Percentiles rank a stretch among this genome's conserved stretches.
These are phyloP conservation scores for Lacanobia wlatinum DNA, from an alignment of 2,888 invertebrate genomes.

Conservation along the genomic window DNA sequence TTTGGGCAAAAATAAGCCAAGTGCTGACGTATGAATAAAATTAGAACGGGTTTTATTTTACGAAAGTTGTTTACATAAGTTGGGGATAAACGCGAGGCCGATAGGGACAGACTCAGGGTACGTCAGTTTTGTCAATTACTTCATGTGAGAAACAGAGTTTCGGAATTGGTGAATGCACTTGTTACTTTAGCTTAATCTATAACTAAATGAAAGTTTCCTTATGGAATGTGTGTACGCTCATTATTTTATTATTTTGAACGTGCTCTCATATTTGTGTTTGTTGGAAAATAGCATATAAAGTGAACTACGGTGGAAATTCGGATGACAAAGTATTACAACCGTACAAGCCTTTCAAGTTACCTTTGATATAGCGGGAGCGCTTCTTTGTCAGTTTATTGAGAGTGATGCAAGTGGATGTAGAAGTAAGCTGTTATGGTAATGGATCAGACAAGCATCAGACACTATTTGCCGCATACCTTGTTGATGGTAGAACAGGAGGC, in stretches of 20 bases:
- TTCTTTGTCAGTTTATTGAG: slow-evolving; percentile 18
- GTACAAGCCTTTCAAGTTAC: not conserved
- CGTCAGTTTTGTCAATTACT: slow-evolving; percentile 59
- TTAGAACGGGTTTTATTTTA: slow-evolving; percentile 45
- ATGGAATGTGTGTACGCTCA: slow-evolving; percentile 16
- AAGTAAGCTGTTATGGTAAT: slow-evolving; percentile 56
- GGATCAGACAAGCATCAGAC: slow-evolving; percentile 57
- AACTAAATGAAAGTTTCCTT: slow-evolving; percentile 47
- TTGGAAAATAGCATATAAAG: not conserved
- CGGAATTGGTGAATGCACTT: slow-evolving; percentile 55
- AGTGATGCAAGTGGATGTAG: slow-evolving; percentile 11
- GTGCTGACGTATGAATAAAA: slow-evolving; percentile 27
- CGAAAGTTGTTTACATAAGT: slow-evolving; percentile 49
- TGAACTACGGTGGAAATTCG: not conserved
- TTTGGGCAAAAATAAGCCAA: slow-evolving; percentile 36
- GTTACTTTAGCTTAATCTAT: slow-evolving; percentile 38
- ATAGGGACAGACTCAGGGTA: slow-evolving; percentile 52
- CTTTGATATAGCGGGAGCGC: not conserved
- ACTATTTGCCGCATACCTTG: slow-evolving; percentile 61
- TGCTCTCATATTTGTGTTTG: too few relatives aligned
- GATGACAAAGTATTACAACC: too few relatives aligned
- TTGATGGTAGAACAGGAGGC: slow-evolving; percentile 57
- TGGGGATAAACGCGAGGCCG: slow-evolving; percentile 50
- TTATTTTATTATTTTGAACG: slow-evolving; percentile 16
- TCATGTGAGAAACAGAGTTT: slow-evolving; percentile 56